Evolutionary conservation across 2,113 vertebrate genomes (phyloP).

Genomic region (Platysteira castanea): DNA sequence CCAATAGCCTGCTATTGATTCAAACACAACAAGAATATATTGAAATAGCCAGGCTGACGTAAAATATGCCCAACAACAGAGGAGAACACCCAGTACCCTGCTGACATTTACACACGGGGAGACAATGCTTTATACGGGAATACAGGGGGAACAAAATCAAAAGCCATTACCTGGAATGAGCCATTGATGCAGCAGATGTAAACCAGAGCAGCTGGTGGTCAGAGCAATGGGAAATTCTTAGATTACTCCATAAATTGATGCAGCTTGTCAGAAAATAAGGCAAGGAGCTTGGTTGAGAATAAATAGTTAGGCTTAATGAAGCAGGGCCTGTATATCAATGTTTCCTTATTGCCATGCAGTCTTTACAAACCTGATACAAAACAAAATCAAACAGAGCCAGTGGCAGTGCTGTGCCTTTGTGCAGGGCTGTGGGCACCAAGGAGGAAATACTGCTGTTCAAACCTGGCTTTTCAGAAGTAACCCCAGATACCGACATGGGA

Average conservation of each 20-base stretch:
- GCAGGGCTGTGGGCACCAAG: neutral
- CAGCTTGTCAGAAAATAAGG: neutral
- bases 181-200: neutral
- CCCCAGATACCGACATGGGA: neutral
- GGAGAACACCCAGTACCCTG: neutral
- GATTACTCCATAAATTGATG: neutral
- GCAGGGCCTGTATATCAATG: neutral
- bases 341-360: neutral
- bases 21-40: neutral
- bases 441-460: neutral
- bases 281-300: neutral
- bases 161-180: neutral
- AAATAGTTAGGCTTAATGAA: neutral
- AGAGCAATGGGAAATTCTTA: neutral
- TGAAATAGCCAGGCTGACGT: neutral
- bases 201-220: neutral
- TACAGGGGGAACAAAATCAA: neutral
- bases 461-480: neutral
- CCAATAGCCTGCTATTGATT: neutral
- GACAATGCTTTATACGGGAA: neutral
- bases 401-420: neutral
- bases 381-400: neutral
- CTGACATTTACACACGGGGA: neutral
- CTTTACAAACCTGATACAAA: neutral
- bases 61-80: neutral